phyloP scores from a whole-genome alignment of 1,140 invertebrate genomes.

The Hycleus cichorii region DNA sequence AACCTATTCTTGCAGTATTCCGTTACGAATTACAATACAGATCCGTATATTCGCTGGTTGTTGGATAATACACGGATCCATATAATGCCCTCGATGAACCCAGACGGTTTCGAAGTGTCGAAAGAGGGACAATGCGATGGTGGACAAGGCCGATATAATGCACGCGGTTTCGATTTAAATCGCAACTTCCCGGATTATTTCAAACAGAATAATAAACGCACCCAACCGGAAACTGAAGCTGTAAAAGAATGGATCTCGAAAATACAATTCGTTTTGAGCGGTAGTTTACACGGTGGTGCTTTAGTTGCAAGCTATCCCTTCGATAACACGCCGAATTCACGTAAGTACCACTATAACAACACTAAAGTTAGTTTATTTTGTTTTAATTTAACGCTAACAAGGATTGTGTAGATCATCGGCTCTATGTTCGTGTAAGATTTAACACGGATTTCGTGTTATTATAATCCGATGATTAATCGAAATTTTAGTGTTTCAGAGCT shows the following conservation, averaged over 20 bases:
- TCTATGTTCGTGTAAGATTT: slow-evolving; percentile 65
- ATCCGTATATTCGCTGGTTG: slow-evolving; percentile 76
- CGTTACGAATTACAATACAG: slow-evolving; percentile 70
- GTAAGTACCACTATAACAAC: slow-evolving; percentile 52
- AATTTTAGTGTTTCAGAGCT: slow-evolving; percentile 67
- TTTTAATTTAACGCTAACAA: slow-evolving; percentile 39
- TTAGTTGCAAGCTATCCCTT: slow-evolving; percentile 89
- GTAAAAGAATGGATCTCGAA: slow-evolving; percentile 91
- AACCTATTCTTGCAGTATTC: slow-evolving; percentile 58
- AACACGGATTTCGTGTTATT: background rate
- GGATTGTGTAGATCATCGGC: slow-evolving; percentile 77
- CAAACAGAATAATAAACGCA: slow-evolving; percentile 75
- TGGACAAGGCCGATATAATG: slow-evolving; percentile 79
- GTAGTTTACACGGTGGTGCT: slow-evolving; percentile 85
- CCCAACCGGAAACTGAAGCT: slow-evolving; percentile 88
- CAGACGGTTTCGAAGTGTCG: slow-evolving; percentile 82
- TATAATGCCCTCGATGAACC: slow-evolving; percentile 88
- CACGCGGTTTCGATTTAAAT: slow-evolving; percentile 81
- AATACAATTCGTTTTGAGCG: slow-evolving; percentile 86
- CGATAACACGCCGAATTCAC: slow-evolving; percentile 84
- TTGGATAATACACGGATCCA: slow-evolving; percentile 86
- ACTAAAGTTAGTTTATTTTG: slow-evolving; percentile 1
- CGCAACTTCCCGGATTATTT: slow-evolving; percentile 91
- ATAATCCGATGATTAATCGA: background rate
- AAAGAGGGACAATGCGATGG: slow-evolving; percentile 82